These are phyloP conservation scores for Subanguina moxae DNA, from an alignment of 1,140 invertebrate genomes.

Conservation along the genomic window DNA sequence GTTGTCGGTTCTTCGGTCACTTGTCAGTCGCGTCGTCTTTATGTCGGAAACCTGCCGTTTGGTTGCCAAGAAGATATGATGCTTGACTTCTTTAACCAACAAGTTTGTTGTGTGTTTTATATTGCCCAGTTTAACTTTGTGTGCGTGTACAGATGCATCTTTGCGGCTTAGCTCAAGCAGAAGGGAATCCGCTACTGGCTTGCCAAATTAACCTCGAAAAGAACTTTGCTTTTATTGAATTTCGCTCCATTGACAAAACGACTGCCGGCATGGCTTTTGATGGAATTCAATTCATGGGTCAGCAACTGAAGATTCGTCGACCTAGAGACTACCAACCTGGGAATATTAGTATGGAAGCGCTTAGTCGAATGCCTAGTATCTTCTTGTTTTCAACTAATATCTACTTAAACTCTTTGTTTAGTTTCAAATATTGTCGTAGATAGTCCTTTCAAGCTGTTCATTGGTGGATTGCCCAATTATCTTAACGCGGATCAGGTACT, in stretches of 20 bases:
- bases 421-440: constrained; percentile 81
- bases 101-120: constrained; percentile 60
- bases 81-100: constrained; percentile 99
- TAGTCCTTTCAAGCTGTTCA: constrained; percentile 94
- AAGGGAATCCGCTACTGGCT: constrained; percentile 93
- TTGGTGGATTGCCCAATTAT: constrained; percentile 97
- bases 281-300: constrained; percentile 98
- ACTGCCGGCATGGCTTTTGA: constrained; percentile 99
- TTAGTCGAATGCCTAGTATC: constrained; percentile 69
- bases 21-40: constrained; percentile 85
- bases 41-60: constrained; percentile 99
- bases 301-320: constrained; percentile 93
- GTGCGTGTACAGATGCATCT: constrained; percentile 75
- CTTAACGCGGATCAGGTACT: constrained; percentile 97
- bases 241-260: constrained; percentile 98
- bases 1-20: constrained; percentile 97
- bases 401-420: constrained; percentile 25
- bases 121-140: not conserved
- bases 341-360: constrained; percentile 54
- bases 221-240: constrained; percentile 98
- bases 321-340: constrained; percentile 97
- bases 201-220: constrained; percentile 99
- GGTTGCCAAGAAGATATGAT: constrained; percentile 91
- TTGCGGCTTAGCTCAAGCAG: constrained; percentile 92
- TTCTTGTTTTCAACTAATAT: constrained; percentile 2